These are phyloP conservation scores for Mythimna loreyi DNA, from an alignment of 2,888 invertebrate species.

Conservation along the genomic window DNA sequence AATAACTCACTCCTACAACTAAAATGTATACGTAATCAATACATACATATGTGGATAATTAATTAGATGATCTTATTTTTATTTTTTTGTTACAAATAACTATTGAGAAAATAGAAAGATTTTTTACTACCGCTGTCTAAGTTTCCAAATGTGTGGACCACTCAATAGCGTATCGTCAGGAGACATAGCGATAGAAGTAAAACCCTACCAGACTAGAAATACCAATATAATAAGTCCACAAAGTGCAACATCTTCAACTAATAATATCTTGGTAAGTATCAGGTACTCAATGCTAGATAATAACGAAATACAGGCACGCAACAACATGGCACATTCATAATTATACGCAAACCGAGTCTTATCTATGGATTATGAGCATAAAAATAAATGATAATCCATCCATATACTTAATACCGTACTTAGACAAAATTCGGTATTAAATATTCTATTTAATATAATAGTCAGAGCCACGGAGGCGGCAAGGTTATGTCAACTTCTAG, in stretches of 20 bases:
- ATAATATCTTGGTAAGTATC: conserved; percentile 23
- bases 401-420: not conserved
- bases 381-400: conserved; percentile 12
- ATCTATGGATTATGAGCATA: conserved; percentile 11
- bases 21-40: conserved; percentile 5
- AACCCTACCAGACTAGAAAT: not conserved
- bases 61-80: not conserved
- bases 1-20: not conserved
- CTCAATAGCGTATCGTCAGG: too few species aligned
- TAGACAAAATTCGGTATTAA: not conserved
- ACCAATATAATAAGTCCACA: conserved; percentile 1
- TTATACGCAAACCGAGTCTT: conserved; percentile 26
- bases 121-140: too few species aligned
- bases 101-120: too few species aligned
- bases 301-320: conserved; percentile 27
- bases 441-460: not conserved
- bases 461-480: not conserved
- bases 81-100: too few species aligned
- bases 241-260: not conserved
- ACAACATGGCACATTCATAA: conserved; percentile 25
- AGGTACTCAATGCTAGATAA: conserved; percentile 18
- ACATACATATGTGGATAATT: conserved; percentile 2
- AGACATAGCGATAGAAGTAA: too few species aligned
- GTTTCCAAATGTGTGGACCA: too few species aligned
- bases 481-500: not conserved